Evolutionary conservation across 2,797 vertebrate species (phyloP).

Genomic region (Parambassis ranga): DNA sequence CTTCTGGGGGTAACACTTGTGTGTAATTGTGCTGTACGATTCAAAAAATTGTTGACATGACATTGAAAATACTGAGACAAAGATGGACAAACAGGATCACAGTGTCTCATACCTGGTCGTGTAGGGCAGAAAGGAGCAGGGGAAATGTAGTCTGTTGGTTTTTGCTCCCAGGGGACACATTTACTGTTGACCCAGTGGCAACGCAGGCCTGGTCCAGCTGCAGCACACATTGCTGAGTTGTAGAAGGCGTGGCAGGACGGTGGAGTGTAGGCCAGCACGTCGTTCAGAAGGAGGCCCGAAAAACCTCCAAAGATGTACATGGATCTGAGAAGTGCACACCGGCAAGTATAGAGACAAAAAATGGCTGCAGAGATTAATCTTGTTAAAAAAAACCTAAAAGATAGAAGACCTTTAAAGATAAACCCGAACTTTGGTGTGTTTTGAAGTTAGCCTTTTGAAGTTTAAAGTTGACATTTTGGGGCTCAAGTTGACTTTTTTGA

Average conservation of each 20-base stretch:
- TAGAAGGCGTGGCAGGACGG: constrained; percentile 90
- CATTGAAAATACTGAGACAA: neutral
- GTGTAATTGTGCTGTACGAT: neutral
- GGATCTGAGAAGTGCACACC: constrained; percentile 74
- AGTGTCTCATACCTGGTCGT: constrained; percentile 27
- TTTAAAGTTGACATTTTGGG: constrained; percentile 59
- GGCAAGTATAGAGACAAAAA: neutral
- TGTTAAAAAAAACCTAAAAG: neutral
- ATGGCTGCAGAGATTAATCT: neutral
- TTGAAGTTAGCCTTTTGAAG: constrained; percentile 19
- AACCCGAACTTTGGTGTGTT: constrained; percentile 16
- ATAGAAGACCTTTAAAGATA: constrained; percentile 9
- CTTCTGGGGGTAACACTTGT: constrained; percentile 9
- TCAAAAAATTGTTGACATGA: neutral
- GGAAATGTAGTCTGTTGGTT: constrained; percentile 68
- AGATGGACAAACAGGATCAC: no score
- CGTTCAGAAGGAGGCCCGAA: constrained; percentile 90
- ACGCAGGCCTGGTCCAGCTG: constrained; percentile 87
- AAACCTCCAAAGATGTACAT: constrained; percentile 96
- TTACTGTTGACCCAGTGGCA: constrained; percentile 86
- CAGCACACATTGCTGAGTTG: constrained; percentile 80
- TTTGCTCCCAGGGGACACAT: constrained; percentile 87
- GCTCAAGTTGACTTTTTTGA: constrained; percentile 28
- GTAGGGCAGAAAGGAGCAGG: constrained; percentile 80
- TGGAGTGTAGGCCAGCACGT: constrained; percentile 90